phyloP scores from a whole-genome alignment of 1,140 invertebrate species.

The Mamestra configurata region DNA sequence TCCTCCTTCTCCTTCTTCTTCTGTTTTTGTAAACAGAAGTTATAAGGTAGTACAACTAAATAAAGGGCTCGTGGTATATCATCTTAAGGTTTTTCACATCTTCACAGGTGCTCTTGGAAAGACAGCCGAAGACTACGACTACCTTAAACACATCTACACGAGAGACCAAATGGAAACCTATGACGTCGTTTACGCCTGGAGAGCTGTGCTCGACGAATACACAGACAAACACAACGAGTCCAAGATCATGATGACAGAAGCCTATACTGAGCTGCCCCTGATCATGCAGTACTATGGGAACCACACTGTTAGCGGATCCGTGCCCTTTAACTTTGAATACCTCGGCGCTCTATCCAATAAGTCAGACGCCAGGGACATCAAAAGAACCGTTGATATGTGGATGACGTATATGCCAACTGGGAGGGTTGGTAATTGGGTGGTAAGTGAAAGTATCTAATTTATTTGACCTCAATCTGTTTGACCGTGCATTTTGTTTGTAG shows the following conservation, averaged over 20 bases:
- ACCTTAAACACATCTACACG: constrained; percentile 90
- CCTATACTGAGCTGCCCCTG: constrained; percentile 89
- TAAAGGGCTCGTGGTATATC: no score
- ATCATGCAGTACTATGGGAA: constrained; percentile 90
- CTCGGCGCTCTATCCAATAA: constrained; percentile 82
- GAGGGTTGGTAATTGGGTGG: constrained; percentile 89
- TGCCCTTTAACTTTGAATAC: constrained; percentile 91
- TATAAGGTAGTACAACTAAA: no score
- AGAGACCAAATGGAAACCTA: constrained; percentile 86
- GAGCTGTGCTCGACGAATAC: constrained; percentile 85
- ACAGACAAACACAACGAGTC: constrained; percentile 70
- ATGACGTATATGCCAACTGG: constrained; percentile 88
- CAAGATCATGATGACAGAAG: constrained; percentile 92
- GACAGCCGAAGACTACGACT: constrained; percentile 86
- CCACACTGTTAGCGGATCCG: constrained; percentile 85
- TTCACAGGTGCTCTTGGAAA: constrained; percentile 68
- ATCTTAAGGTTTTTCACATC: neutral
- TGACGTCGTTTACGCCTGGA: constrained; percentile 88
- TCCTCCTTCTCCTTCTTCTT: no score
- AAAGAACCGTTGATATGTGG: constrained; percentile 87
- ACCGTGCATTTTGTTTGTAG: no score
- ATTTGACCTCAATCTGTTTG: no score
- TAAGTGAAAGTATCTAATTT: constrained; percentile 68
- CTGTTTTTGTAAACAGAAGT: no score
- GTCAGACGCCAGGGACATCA: constrained; percentile 88